phyloP scores from a whole-genome alignment of 2,888 invertebrate species.

The Meghimatium bilineatum region DNA sequence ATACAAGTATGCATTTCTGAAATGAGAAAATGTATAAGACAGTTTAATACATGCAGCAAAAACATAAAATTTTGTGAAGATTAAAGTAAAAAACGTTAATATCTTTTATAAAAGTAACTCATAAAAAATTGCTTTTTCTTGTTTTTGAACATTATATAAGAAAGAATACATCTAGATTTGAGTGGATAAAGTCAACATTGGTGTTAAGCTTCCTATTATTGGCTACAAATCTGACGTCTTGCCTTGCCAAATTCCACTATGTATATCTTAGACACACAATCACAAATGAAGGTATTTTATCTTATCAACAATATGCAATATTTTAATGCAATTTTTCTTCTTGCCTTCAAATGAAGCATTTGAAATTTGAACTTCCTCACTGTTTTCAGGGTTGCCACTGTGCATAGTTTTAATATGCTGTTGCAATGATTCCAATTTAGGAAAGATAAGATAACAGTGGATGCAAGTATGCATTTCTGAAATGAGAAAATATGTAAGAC shows the following conservation, averaged over 20 bases:
- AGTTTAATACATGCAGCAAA: not conserved
- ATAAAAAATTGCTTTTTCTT: too few species aligned
- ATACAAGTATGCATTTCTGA: constrained; percentile 13
- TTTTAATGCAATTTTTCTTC: not conserved
- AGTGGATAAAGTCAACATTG: too few species aligned
- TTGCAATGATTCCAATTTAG: not conserved
- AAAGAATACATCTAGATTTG: too few species aligned
- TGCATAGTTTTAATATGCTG: not conserved
- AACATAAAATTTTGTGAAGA: too few species aligned
- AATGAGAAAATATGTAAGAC: not conserved
- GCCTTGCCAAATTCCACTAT: too few species aligned
- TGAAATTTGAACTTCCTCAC: not conserved
- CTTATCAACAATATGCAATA: not conserved
- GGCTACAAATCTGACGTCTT: too few species aligned
- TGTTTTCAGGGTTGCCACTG: not conserved
- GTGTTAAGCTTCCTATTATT: too few species aligned
- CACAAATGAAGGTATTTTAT: too few species aligned
- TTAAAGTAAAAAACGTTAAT: too few species aligned
- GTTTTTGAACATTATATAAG: too few species aligned
- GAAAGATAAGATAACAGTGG: not conserved
- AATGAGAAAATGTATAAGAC: not conserved
- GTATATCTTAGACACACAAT: too few species aligned
- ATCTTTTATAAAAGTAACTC: too few species aligned
- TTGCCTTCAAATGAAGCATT: not conserved
- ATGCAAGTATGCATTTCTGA: constrained; percentile 14